Evolutionary conservation across 2,888 invertebrate genomes (phyloP), one percentile per base, ranked within the genome.

Genomic region (Aleiodes testaceus): DNA sequence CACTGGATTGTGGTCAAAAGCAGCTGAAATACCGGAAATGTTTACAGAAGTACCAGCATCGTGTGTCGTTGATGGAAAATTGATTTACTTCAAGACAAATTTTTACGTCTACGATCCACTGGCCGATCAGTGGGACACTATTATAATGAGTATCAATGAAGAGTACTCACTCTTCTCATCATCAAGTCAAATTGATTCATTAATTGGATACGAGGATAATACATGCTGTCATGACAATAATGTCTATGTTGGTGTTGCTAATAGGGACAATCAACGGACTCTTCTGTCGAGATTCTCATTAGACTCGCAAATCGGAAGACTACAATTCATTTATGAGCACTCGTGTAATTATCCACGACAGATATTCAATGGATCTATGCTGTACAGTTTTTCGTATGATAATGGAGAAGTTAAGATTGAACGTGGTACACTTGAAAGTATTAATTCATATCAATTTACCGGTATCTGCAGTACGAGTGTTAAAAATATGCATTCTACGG

Each of bases 41-140:
- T 85, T 85, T 53, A 80, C 80, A 0, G 78, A 78, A 20, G 77
- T 79, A 7, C 83, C 83, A 1, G 74, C 77, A 0, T 72, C 79
- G 12, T 82, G 78, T 20, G 79, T 81, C 1, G 53, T 75, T 1
- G 68, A 81, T 44, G 77, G 73, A 3, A 78, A 78, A 18, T 74
- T 85, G 14, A 74, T 80, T 7, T 68, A 84, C 9, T 70, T 78
- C 30, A 78, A 77, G 11, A 79, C 82, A 0, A 61, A 53, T 2
- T 67, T 79, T n/a, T 78, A 81, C 61, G 69, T 81, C 66, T 85
- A 81, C 69, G 67, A 79, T 72, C 73, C 74, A 0, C 14, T 66
- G 3, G 14, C 9, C 1, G 67, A 82, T 66, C 7, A 22, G 1
- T 84, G 84, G 84, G 50, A 72, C 0, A 70, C 67, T 3, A 66